phyloP scores from a whole-genome alignment of 2,797 vertebrate species.

The Enteromius mattozi region DNA sequence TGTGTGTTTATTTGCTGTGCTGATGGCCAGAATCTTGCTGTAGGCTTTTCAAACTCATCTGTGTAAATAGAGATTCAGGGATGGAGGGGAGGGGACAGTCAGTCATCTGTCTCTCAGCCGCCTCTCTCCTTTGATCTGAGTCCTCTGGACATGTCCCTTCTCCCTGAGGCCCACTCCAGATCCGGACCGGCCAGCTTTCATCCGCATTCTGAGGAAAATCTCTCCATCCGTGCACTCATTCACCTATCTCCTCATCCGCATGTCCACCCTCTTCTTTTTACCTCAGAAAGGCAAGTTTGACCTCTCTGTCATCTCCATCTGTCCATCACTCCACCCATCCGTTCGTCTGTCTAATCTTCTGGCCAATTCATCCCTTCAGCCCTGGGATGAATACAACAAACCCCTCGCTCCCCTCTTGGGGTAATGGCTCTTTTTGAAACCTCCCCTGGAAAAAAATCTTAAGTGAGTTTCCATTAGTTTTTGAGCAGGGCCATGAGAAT shows the following conservation, averaged over 20 bases:
- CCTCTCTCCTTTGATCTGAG: slow-evolving; percentile 81
- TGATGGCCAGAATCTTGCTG: slow-evolving; percentile 64
- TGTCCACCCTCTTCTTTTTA: slow-evolving; percentile 5
- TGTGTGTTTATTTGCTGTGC: slow-evolving; percentile 64
- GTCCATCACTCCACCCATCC: slow-evolving; percentile 11
- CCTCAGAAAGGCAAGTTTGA: background rate
- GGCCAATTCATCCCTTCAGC: slow-evolving; percentile 58
- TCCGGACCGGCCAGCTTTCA: slow-evolving; percentile 73
- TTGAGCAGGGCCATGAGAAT: slow-evolving; percentile 83
- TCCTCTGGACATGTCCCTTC: slow-evolving; percentile 71
- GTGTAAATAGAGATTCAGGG: slow-evolving; percentile 72
- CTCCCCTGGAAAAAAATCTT: slow-evolving; percentile 74
- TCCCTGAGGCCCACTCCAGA: slow-evolving; percentile 74
- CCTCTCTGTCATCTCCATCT: background rate
- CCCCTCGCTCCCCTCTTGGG: slow-evolving; percentile 25
- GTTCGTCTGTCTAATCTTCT: slow-evolving; percentile 4
- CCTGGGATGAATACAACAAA: slow-evolving; percentile 52
- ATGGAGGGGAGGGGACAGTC: slow-evolving; percentile 48
- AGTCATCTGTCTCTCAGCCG: slow-evolving; percentile 81
- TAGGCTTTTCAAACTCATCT: slow-evolving; percentile 72
- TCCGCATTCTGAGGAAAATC: slow-evolving; percentile 76
- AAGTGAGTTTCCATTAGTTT: slow-evolving; percentile 92
- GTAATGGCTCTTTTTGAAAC: slow-evolving; percentile 70
- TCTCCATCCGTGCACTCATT: slow-evolving; percentile 72
- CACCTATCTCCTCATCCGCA: slow-evolving; percentile 12